Conservation (phyloP, 2,113 vertebrate species). For the Sinocyclocheilus anophthalmus region DNA sequence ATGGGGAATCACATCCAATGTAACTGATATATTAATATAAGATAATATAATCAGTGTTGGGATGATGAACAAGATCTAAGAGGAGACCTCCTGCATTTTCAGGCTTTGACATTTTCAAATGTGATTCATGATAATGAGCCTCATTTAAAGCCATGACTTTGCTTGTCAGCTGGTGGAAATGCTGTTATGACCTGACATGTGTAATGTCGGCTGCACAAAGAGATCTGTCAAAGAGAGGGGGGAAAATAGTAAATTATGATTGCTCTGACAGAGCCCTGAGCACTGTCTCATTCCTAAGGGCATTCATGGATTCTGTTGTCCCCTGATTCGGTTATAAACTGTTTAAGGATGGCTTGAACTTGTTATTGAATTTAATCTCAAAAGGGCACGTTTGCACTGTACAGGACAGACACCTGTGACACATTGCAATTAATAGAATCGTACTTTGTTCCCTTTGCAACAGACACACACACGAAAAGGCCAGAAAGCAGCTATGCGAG, state of each 20-base stretch:
- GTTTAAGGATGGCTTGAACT: slow-evolving; percentile 46
- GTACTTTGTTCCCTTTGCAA: not conserved
- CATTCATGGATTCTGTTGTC: slow-evolving; percentile 51
- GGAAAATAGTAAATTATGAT: slow-evolving; percentile 42
- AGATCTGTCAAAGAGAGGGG: slow-evolving; percentile 49
- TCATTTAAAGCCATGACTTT: slow-evolving; percentile 52
- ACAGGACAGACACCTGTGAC: slow-evolving; percentile 30
- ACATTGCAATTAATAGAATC: not conserved
- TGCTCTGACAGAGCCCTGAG: slow-evolving; percentile 27
- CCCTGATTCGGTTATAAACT: slow-evolving; percentile 50
- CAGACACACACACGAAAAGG: slow-evolving; percentile 15
- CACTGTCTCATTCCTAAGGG: slow-evolving; percentile 48
- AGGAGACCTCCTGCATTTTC: slow-evolving; percentile 33
- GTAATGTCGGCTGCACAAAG: slow-evolving; percentile 47
- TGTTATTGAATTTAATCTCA: slow-evolving; percentile 47
- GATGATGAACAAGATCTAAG: slow-evolving; percentile 22
- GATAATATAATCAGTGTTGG: slow-evolving; percentile 55
- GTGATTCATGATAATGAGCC: slow-evolving; percentile 57
- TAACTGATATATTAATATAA: slow-evolving; percentile 60
- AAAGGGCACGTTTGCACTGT: slow-evolving; percentile 31
- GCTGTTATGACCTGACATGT: slow-evolving; percentile 50
- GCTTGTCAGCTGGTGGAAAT: slow-evolving; percentile 53
- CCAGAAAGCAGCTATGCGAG: not conserved
- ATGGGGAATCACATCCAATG: slow-evolving; percentile 55
- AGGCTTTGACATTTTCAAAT: slow-evolving; percentile 53